Evolutionary conservation across 2,888 invertebrate genomes (phyloP), one percentile per base, ranked within the genome.

Genomic region (Lasioglossum leucozonium): DNA sequence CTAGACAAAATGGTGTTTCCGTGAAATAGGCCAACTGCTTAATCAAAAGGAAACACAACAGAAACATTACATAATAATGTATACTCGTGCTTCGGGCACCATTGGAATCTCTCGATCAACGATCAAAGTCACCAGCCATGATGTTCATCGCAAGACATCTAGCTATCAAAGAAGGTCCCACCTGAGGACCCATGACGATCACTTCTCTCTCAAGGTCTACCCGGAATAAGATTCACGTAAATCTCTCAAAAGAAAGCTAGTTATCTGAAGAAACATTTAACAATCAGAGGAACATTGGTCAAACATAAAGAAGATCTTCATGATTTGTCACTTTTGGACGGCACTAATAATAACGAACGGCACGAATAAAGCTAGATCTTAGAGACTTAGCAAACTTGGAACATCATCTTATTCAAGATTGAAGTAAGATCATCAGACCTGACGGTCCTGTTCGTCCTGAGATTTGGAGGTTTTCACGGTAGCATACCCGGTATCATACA

Each of bases 131-230:
- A 62, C 4, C 3, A 42, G 51, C 44, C 75, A 55, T 37, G 44
- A 65, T 8, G 37, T 22, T 11, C 42, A 81, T n/a, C 34, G 16
- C 10, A 26, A 42, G 18, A 62, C 58, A 62, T 1, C 58, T 22
- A 51, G 18, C 55, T 44, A 18, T 30, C 79, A 72, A 51, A 74
- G 62, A 73, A 44, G 81, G 40, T 65, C 74, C 79, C 73, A 37
- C 40, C 40, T 44, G 73, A 72, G 62, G 69, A 13, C 37, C 42
- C 58, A 73, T 8, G 34, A 55, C 16, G 16, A 76, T 0, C 72
- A 34, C 13, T 4, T 44, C 1, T 47, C 65, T n/a, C 42, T 51
- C 13, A 51, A 81, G n/a, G 51, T 73, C 16, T 75, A 86, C 22
- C 81, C 72, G 0, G 78, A 85, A 16, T 77, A 76, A 78, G 55